These are phyloP conservation scores for Andrena minutula DNA, from an alignment of 2,888 invertebrate species.

Conservation along the genomic window DNA sequence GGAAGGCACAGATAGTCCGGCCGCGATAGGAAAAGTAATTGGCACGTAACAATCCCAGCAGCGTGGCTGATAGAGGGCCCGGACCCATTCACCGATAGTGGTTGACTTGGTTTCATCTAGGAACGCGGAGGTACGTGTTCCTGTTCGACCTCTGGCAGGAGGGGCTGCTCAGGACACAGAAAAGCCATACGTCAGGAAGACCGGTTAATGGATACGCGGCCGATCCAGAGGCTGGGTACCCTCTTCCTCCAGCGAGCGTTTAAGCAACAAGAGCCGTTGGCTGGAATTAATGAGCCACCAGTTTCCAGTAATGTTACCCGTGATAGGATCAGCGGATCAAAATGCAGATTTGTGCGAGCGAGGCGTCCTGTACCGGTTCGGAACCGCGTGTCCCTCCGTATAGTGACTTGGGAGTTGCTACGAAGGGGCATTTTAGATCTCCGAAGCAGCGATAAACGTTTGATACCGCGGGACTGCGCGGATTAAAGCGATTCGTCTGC, in stretches of 20 bases:
- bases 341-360: constrained; percentile 61
- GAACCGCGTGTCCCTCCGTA: constrained; percentile 31
- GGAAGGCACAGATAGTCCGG: constrained; percentile 58
- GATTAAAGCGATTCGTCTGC: no score
- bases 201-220: constrained; percentile 56
- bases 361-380: constrained; percentile 49
- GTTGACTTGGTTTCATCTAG: constrained; percentile 37
- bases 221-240: constrained; percentile 28
- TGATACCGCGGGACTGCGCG: constrained; percentile 10
- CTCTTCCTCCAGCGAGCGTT: constrained; percentile 40
- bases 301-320: constrained; percentile 59
- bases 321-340: constrained; percentile 68
- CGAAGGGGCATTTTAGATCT: constrained; percentile 41
- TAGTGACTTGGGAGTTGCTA: constrained; percentile 48
- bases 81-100: constrained; percentile 25
- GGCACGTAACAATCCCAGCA: constrained; percentile 64
- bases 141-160: constrained; percentile 44
- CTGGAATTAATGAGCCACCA: constrained; percentile 66
- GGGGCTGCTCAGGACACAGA: constrained; percentile 21
- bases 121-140: constrained; percentile 50
- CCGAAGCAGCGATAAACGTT: constrained; percentile 17
- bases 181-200: constrained; percentile 54
- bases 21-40: constrained; percentile 68
- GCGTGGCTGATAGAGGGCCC: constrained; percentile 25
- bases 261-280: constrained; percentile 55